Evolutionary conservation across 2,113 vertebrate species (phyloP), one percentile per base, ranked within the genome.

Genomic region (Chaetodon trifascialis): DNA sequence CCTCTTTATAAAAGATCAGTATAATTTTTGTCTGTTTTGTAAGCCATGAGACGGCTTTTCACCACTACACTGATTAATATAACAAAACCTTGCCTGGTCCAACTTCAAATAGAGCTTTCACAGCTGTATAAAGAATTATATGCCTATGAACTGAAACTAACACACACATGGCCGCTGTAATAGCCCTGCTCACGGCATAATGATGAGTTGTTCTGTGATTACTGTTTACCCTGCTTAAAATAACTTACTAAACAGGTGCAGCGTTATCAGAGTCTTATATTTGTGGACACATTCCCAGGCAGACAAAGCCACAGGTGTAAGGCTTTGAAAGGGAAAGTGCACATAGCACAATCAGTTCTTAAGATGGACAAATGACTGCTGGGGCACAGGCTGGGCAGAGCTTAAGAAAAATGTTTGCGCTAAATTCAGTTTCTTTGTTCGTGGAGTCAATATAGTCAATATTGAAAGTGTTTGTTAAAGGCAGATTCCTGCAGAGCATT

Each of bases 281-380:
- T 55, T 75, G 82, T 75, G 80, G 88, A 88, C 70, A 56, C 84
- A 80, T 80, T 93, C 93, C 92, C 78, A 8, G 42, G 78, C 79
- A 21, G 81, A 93, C 88, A 92, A 90, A 75, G 84, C 75, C 68
- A 80, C 91, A 93, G 93, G 87, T 93, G 90, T 84, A 88, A 83
- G 90, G 82, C 76, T 84, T 87, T 91, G 80, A 91, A 90, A 91
- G 85, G 58, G 86, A 91, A 80, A 92, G 86, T 79, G 86, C 86
- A 86, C 92, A 88, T 8, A 92, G 76, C 85, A 77, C 85, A 87
- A 87, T 92, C 85, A 81, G 76, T 23, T 62, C 79, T 88, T 65
- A 59, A 83, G 70, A 68, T 51, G 36, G 64, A 89, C 73, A 74
- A 84, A 93, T 54, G 85, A 78, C 21, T 81, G 76, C 79, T 10